These are phyloP conservation scores for Spilosoma lubricipeda DNA, from an alignment of 2,888 invertebrate species.

Conservation along the genomic window DNA sequence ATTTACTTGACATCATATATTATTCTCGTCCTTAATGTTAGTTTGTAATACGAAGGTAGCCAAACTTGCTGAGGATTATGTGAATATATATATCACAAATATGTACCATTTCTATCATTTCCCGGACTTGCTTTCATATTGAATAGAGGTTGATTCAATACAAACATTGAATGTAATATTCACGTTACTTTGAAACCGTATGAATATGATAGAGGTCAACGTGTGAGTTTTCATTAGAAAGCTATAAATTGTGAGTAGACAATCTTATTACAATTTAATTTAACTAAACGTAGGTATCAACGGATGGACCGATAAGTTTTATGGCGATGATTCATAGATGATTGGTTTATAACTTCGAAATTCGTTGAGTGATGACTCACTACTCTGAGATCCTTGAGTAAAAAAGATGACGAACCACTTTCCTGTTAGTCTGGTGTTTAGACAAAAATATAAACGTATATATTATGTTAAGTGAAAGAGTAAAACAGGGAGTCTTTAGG, in stretches of 20 bases:
- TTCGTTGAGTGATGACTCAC: conserved; percentile 37
- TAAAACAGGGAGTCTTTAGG: conserved; percentile 38
- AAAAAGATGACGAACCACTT: conserved; percentile 33
- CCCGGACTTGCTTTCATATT: conserved; percentile 7
- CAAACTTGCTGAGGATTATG: background rate
- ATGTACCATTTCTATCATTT: conserved; percentile 9
- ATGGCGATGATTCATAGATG: conserved; percentile 45
- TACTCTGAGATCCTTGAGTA: conserved; percentile 28
- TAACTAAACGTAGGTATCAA: conserved; percentile 4
- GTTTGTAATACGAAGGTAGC: conserved; percentile 7
- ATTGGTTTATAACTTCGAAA: conserved; percentile 43
- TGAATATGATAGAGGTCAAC: conserved; percentile 35
- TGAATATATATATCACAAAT: conserved; percentile 4
- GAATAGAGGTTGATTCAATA: conserved; percentile 21
- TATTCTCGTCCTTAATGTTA: conserved; percentile 17
- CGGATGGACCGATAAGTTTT: conserved; percentile 11
- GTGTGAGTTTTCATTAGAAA: conserved; percentile 31
- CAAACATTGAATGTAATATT: conserved; percentile 36
- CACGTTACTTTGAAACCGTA: conserved; percentile 28
- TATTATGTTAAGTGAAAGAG: conserved; percentile 25
- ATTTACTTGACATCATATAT: conserved; percentile 2
- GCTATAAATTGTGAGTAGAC: conserved; percentile 2
- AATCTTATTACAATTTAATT: conserved; percentile 11
- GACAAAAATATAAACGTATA: conserved; percentile 1
- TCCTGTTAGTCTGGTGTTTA: conserved; percentile 34